phyloP scores from a whole-genome alignment of 1,140 invertebrate genomes.

The Lucilia cuprina region DNA sequence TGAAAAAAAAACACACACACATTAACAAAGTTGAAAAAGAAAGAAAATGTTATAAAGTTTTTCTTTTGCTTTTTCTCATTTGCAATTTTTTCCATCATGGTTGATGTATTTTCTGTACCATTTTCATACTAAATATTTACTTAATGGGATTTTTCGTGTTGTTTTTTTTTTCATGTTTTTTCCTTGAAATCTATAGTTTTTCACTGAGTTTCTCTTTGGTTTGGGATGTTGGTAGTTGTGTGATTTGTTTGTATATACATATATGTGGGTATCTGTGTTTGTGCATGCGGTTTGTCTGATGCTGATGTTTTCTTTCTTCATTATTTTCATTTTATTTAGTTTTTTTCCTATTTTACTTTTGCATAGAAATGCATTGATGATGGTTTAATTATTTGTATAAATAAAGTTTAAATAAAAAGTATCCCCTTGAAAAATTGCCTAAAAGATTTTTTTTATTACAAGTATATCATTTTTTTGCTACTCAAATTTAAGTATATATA shows the following conservation, averaged over 20 bases:
- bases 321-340: neutral
- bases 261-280: neutral
- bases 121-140: conserved; percentile 12
- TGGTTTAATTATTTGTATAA: conserved; percentile 18
- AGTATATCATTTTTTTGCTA: too few relatives aligned
- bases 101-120: conserved; percentile 14
- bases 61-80: neutral
- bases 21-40: neutral
- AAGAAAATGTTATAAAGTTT: neutral
- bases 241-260: neutral
- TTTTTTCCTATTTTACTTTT: neutral
- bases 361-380: conserved; percentile 7
- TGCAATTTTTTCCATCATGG: conserved; percentile 3
- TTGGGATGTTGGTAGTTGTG: neutral
- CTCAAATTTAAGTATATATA: too few relatives aligned
- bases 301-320: conserved; percentile 9
- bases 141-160: conserved; percentile 18
- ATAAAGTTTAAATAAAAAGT: neutral
- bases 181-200: conserved; percentile 1
- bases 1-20: neutral
- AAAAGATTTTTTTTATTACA: neutral
- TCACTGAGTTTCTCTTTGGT: neutral
- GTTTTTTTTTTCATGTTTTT: neutral
- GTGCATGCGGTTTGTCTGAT: neutral
- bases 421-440: neutral